phyloP scores from a whole-genome alignment of 2,888 invertebrate genomes.

The Spodoptera exigua region DNA sequence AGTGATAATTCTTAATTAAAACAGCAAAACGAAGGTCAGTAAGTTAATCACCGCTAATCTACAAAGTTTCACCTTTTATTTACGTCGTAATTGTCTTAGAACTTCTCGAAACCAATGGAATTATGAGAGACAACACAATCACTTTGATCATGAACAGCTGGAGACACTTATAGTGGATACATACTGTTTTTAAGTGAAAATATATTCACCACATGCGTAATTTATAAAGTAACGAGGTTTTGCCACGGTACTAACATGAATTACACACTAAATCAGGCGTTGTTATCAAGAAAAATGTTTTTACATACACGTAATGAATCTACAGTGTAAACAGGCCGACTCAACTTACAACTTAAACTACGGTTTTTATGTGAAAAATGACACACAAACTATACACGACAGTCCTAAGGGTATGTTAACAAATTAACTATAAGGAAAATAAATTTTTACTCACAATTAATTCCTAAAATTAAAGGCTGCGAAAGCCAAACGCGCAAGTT shows the following conservation, averaged over 20 bases:
- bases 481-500: conserved; percentile 82
- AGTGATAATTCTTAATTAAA: conserved; percentile 42
- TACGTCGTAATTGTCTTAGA: conserved; percentile 18
- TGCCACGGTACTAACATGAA: conserved; percentile 45
- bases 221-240: conserved; percentile 43
- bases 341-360: conserved; percentile 17
- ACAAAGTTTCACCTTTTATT: conserved; percentile 41
- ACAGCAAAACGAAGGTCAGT: conserved; percentile 31
- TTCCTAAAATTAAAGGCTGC: conserved; percentile 84
- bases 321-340: conserved; percentile 54
- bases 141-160: conserved; percentile 56
- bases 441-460: conserved; percentile 81
- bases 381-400: conserved; percentile 21
- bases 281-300: conserved; percentile 57
- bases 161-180: conserved; percentile 23
- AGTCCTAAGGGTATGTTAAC: conserved; percentile 24
- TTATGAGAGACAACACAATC: conserved; percentile 42
- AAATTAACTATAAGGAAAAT: conserved; percentile 42
- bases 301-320: conserved; percentile 52
- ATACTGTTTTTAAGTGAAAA: conserved; percentile 26
- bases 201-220: conserved; percentile 23
- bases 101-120: conserved; percentile 38
- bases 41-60: conserved; percentile 39
- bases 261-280: conserved; percentile 66
- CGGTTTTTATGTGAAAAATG: conserved; percentile 32